A percentile compares a stretch with the other conserved stretches of the same genome.
Conservation (phyloP, 2,113 vertebrate genomes). For the Macquaria ambigua region DNA sequence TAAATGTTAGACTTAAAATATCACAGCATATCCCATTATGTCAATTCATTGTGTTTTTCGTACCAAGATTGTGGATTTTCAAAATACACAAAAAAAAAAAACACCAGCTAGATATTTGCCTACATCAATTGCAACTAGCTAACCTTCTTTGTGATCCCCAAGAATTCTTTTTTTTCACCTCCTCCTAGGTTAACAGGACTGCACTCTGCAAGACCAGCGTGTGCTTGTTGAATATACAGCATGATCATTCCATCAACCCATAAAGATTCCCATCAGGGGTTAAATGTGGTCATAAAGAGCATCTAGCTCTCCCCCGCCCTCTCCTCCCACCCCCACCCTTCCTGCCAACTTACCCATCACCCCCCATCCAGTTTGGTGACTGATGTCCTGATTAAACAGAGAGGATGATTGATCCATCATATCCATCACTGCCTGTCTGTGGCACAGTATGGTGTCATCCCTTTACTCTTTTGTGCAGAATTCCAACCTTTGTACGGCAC, state of each 20-base stretch:
- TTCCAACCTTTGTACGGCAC: slow-evolving; percentile 54
- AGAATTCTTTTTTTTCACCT: not conserved
- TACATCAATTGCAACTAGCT: not conserved
- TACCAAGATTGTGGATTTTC: not conserved
- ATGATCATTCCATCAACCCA: slow-evolving; percentile 26
- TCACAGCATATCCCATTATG: not conserved
- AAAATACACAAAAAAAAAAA: not conserved
- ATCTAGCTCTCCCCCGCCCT: slow-evolving; percentile 17
- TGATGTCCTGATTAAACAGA: slow-evolving; percentile 77
- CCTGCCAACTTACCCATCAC: slow-evolving; percentile 29
- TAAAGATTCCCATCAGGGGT: slow-evolving; percentile 54
- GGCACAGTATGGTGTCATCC: slow-evolving; percentile 75
- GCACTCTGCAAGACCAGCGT: not conserved
- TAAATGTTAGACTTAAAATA: not conserved
- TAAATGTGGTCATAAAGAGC: slow-evolving; percentile 53
- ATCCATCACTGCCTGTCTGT: slow-evolving; percentile 83
- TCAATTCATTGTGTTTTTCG: not conserved
- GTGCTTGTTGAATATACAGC: slow-evolving; percentile 33
- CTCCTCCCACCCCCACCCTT: not conserved
- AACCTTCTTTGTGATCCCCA: not conserved
- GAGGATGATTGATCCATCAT: slow-evolving; percentile 80
- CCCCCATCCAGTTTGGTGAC: slow-evolving; percentile 58
- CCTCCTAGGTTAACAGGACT: slow-evolving; percentile 15
- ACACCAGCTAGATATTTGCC: not conserved
- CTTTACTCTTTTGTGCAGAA: slow-evolving; percentile 56